A percentile compares a stretch with the other conserved stretches of the same genome.
Evolutionary conservation across 2,113 vertebrate species (phyloP).

Genomic region (Smithornis capensis): DNA sequence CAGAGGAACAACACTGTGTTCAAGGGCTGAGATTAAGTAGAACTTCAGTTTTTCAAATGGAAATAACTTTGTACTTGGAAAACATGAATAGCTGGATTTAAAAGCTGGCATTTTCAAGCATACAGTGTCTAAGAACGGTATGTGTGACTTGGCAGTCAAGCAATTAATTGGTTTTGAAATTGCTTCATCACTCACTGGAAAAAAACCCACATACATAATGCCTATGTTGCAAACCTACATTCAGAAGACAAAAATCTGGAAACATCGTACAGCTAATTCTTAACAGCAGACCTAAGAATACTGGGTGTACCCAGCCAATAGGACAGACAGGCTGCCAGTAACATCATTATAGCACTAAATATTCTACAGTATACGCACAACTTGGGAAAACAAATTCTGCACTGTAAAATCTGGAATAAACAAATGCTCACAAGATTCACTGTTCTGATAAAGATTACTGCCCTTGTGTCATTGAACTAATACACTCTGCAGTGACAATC

Average conservation of each 20-base stretch:
- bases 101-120: neutral
- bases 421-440: neutral
- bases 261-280: neutral
- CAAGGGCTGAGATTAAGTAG: neutral
- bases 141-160: neutral
- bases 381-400: neutral
- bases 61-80: conserved; percentile 27
- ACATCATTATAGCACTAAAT: neutral
- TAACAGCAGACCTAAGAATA: neutral
- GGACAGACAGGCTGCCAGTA: neutral
- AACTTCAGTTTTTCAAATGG: conserved; percentile 14
- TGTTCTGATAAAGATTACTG: neutral
- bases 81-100: conserved; percentile 16
- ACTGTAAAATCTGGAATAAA: neutral
- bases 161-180: neutral
- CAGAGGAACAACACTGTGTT: neutral
- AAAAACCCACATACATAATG: neutral
- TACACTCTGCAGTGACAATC: neutral
- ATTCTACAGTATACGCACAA: no score
- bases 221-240: neutral
- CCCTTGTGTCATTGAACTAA: neutral
- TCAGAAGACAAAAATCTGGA: neutral
- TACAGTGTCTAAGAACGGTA: neutral
- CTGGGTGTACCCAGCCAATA: neutral
- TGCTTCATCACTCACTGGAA: neutral